These are phyloP conservation scores for Speoplatyrhinus poulsoni DNA, from an alignment of 2,113 vertebrate genomes.

Conservation along the genomic window DNA sequence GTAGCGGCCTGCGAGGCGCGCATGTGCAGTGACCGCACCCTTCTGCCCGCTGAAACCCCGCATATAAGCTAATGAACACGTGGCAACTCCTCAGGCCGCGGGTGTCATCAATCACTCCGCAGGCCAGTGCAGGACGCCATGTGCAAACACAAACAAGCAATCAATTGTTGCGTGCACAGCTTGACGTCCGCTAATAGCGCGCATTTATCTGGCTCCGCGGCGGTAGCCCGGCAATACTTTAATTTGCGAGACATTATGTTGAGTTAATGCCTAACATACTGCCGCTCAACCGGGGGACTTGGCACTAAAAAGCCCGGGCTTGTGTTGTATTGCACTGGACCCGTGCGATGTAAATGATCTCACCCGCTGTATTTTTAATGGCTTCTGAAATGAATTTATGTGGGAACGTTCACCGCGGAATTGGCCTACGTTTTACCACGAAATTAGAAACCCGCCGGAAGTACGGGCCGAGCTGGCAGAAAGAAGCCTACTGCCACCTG, in stretches of 20 bases:
- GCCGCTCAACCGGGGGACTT: slow-evolving; percentile 61
- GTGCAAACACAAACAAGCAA: slow-evolving; percentile 75
- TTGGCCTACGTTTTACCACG: slow-evolving; percentile 62
- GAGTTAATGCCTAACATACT: slow-evolving; percentile 75
- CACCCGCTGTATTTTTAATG: slow-evolving; percentile 66
- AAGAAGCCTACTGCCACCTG: too few species aligned
- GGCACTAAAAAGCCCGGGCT: slow-evolving; percentile 23
- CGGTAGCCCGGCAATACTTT: slow-evolving; percentile 71
- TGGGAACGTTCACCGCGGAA: slow-evolving; percentile 64
- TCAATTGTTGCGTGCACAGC: slow-evolving; percentile 72
- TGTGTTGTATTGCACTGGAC: slow-evolving; percentile 49
- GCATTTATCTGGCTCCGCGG: slow-evolving; percentile 69
- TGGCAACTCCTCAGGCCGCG: slow-evolving; percentile 42
- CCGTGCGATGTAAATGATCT: slow-evolving; percentile 65
- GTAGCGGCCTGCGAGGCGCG: neutral
- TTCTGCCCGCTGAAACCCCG: neutral
- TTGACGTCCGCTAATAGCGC: slow-evolving; percentile 68
- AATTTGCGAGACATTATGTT: slow-evolving; percentile 76
- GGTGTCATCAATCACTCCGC: slow-evolving; percentile 65
- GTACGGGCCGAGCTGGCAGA: too few species aligned
- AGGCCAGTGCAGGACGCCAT: slow-evolving; percentile 44
- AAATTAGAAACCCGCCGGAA: too few species aligned
- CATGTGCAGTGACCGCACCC: neutral
- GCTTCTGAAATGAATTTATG: slow-evolving; percentile 66
- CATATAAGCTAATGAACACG: slow-evolving; percentile 49